phyloP scores from a whole-genome alignment of 2,888 invertebrate species.

The Dinocampus coccinellae region DNA sequence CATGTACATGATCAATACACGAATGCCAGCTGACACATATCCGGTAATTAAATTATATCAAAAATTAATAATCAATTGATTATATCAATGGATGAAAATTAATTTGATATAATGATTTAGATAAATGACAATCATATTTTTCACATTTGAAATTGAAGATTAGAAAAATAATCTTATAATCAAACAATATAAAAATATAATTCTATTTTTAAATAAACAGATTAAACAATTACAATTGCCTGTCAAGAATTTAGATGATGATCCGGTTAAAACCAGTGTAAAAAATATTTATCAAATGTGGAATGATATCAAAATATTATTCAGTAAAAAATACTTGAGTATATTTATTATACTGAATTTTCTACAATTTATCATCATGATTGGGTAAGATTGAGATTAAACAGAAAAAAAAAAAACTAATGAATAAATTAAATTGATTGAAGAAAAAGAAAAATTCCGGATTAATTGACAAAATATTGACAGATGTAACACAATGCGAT shows the following conservation, averaged over 20 bases:
- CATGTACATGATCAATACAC: constrained; percentile 79
- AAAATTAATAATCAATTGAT: too few species aligned
- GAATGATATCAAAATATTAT: constrained; percentile 77
- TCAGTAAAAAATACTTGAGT: constrained; percentile 74
- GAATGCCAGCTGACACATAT: constrained; percentile 75
- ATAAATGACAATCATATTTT: neutral
- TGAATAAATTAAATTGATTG: neutral
- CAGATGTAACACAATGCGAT: constrained; percentile 73
- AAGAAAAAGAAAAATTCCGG: too few species aligned
- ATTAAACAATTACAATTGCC: neutral
- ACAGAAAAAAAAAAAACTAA: neutral
- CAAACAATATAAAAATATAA: neutral
- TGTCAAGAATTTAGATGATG: neutral
- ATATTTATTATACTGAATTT: constrained; percentile 76
- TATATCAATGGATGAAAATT: too few species aligned
- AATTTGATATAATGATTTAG: too few species aligned
- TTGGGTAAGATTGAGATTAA: constrained; percentile 72
- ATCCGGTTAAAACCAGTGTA: neutral
- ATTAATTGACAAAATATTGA: neutral
- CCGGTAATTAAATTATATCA: constrained; percentile 73
- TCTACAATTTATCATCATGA: constrained; percentile 77
- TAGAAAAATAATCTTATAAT: too few species aligned
- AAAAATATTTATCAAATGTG: constrained; percentile 48
- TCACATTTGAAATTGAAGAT: neutral
- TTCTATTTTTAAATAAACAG: neutral